Percentiles rank a stretch among this genome's conserved stretches.
phyloP scores from a whole-genome alignment of 2,797 vertebrate species.

The Parotocinclus haroldoi region DNA sequence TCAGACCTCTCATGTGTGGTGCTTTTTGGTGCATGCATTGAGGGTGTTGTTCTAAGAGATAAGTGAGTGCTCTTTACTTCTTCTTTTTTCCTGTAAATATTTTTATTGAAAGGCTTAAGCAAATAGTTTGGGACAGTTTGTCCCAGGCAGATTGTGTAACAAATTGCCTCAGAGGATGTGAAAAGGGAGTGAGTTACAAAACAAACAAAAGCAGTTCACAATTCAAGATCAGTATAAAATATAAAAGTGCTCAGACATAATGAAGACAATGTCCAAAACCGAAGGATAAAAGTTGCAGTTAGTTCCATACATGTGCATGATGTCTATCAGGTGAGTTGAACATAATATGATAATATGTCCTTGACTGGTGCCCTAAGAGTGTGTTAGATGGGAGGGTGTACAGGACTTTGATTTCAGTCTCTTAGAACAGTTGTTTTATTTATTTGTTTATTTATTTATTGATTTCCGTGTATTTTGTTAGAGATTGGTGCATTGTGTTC shows the following conservation, averaged over 20 bases:
- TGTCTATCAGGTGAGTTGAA: too few relatives aligned
- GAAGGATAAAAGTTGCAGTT: too few relatives aligned
- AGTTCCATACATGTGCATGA: too few relatives aligned
- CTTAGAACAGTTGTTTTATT: too few relatives aligned
- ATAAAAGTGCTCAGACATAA: background rate
- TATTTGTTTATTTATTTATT: background rate
- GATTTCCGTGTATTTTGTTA: too few relatives aligned
- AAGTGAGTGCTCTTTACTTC: conserved; percentile 74
- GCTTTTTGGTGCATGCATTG: conserved; percentile 90
- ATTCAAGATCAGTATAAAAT: background rate
- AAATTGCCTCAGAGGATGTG: background rate
- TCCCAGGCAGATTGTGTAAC: background rate
- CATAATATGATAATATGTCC: too few relatives aligned
- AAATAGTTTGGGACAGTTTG: background rate
- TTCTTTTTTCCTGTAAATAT: background rate
- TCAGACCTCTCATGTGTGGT: conserved; percentile 85
- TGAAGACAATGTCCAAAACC: background rate
- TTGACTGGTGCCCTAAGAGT: too few relatives aligned
- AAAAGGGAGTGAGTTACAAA: background rate
- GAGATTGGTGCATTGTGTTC: background rate
- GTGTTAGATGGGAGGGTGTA: too few relatives aligned
- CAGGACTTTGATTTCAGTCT: too few relatives aligned
- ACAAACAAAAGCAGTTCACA: background rate
- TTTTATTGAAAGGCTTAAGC: background rate
- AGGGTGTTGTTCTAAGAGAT: conserved; percentile 89